Evolutionary conservation across 2,113 vertebrate genomes (phyloP).

Genomic region (Corythaixoides concolor): DNA sequence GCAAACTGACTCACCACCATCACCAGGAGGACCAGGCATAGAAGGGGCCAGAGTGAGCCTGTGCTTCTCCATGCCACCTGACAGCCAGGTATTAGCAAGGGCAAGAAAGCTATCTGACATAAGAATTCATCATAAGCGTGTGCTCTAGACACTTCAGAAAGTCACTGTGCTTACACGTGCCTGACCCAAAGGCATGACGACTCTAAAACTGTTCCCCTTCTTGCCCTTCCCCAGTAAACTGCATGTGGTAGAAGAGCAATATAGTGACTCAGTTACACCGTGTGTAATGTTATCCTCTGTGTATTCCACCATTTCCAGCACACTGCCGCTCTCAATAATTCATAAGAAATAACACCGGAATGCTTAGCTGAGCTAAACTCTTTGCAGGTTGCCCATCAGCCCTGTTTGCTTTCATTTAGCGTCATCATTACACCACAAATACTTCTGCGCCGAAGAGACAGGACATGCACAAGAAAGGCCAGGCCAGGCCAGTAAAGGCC

Average conservation of each 20-base stretch:
- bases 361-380: conserved; percentile 16
- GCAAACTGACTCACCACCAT: background rate
- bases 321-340: background rate
- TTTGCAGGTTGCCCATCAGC: background rate
- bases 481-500: too few species aligned
- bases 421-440: background rate
- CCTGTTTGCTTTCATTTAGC: background rate
- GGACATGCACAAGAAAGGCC: background rate
- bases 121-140: background rate
- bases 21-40: background rate
- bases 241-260: background rate
- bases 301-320: background rate
- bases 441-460: background rate
- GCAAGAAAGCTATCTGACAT: background rate
- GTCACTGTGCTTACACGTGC: accelerated
- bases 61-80: background rate
- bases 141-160: background rate
- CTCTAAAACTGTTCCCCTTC: background rate
- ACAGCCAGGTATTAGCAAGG: background rate
- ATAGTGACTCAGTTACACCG: background rate
- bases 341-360: background rate
- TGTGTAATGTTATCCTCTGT: background rate
- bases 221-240: background rate
- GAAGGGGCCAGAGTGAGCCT: background rate
- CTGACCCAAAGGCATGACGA: background rate